A percentile compares a stretch with the other conserved stretches of the same genome.
phyloP scores from a whole-genome alignment of 2,113 vertebrate species.

The Bubalus kerabau region DNA sequence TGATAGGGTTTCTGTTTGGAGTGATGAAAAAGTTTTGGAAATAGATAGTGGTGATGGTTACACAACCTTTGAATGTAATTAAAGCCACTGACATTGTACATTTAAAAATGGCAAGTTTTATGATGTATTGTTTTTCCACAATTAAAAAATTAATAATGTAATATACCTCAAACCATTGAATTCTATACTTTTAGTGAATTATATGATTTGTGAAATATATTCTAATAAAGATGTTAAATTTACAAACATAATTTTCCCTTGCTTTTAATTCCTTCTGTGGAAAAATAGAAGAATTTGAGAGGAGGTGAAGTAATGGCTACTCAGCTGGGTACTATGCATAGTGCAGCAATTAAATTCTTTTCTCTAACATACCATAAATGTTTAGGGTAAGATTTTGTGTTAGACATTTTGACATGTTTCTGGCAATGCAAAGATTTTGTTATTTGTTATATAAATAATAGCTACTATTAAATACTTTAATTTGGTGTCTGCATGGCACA shows the following conservation, averaged over 20 bases:
- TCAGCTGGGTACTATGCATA: neutral
- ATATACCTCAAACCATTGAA: neutral
- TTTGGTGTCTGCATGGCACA: neutral
- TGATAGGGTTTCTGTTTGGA: neutral
- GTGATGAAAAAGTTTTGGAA: neutral
- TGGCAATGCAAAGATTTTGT: neutral
- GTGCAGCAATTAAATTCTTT: neutral
- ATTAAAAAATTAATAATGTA: neutral
- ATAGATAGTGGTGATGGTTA: neutral
- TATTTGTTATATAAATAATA: neutral
- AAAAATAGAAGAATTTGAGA: neutral
- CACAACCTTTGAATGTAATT: neutral
- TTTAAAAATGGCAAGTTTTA: neutral
- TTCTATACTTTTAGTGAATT: neutral
- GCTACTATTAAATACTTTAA: neutral
- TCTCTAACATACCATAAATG: neutral
- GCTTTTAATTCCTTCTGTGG: neutral
- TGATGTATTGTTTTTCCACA: neutral
- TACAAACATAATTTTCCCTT: neutral
- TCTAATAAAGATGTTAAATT: neutral
- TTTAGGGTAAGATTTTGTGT: neutral
- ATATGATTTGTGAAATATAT: neutral
- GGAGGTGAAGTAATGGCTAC: neutral
- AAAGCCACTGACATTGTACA: neutral
- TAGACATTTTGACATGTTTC: neutral